phyloP scores from a whole-genome alignment of 2,797 vertebrate species.

The Phoebastria nigripes region DNA sequence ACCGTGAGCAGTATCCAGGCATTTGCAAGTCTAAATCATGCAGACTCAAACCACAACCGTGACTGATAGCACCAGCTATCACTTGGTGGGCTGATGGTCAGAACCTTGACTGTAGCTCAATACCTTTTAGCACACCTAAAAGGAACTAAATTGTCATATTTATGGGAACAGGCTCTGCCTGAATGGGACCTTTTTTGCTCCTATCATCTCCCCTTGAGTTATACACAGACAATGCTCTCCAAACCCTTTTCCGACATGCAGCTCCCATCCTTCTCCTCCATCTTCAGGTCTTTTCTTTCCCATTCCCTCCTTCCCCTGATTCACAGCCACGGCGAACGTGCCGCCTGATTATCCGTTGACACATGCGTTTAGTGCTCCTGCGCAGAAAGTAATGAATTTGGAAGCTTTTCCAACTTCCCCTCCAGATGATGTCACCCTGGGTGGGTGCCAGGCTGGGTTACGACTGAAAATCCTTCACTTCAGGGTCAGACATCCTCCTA shows the following conservation, averaged over 20 bases:
- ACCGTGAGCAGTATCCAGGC: accelerated
- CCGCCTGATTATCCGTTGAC: background rate
- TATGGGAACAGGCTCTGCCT: background rate
- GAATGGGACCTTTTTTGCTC: background rate
- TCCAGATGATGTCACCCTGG: conserved; percentile 54
- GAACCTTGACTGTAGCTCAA: background rate
- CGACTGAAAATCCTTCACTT: conserved; percentile 33
- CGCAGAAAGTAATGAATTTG: background rate
- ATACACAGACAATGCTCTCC: background rate
- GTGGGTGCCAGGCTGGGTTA: background rate
- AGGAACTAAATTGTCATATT: background rate
- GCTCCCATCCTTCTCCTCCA: background rate
- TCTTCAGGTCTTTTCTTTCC: background rate
- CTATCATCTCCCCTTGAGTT: accelerated
- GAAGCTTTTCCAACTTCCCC: conserved; percentile 52
- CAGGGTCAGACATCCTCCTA: conserved; percentile 28
- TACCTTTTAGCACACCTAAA: background rate
- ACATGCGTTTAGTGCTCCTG: background rate
- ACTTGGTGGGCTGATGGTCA: background rate
- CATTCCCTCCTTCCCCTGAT: background rate
- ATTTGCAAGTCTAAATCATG: background rate
- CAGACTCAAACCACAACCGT: background rate
- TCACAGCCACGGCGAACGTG: background rate
- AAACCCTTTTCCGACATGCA: background rate
- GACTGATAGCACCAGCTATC: background rate